Base-by-base conservation (phyloP, 2,888 invertebrate species). In the Eristalinus aeneus region DNA sequence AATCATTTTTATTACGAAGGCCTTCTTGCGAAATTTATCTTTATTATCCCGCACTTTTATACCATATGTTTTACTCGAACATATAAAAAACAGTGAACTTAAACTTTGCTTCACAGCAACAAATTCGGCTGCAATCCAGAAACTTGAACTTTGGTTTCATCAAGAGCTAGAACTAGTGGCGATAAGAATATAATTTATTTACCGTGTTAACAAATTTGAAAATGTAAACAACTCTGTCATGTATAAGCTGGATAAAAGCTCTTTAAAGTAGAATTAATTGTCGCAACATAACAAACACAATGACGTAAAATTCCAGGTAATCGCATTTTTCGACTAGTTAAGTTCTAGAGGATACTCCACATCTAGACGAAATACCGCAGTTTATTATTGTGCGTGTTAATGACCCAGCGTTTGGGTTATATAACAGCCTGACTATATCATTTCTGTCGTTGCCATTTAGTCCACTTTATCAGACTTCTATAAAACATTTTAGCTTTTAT, bases 181-280 rank as follows among this genome's bases (percentile, higher is more conserved):
- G 64, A 64, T 64, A 64, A 64, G 23, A 64, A 39, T 64, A 64
- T 64, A 64, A 12, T 64, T 64, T n/a, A 12, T 64, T 64, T n/a
- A 36, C 22, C 36, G 39, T 23, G 16, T 23, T 23, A 22, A 23
- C 12, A 8, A 56, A 56, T 23, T 12, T 1, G 23, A 12, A 11
- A 56, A 8, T 56, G 22, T 56, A 56, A 56, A 12, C 23, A 23
- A 23, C 11, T 56, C 22, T 56, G 56, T 12, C 56, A 23, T 22
- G 56, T 23, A 56, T 56, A 5, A 11, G 11, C 56, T 56, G 23
- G 56, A 56, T 56, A 23, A 56, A 56, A 11, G 56, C 56, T 56
- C 56, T 56, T 56, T 27, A 56, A 56, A 23, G 23, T 11, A 12
- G 46, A 46, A 16, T 46, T 46, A 16, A 46, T 16, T 46, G 16